Conservation (phyloP, 92 coral and sea anemone species). For the Actinostola sp. region DNA sequence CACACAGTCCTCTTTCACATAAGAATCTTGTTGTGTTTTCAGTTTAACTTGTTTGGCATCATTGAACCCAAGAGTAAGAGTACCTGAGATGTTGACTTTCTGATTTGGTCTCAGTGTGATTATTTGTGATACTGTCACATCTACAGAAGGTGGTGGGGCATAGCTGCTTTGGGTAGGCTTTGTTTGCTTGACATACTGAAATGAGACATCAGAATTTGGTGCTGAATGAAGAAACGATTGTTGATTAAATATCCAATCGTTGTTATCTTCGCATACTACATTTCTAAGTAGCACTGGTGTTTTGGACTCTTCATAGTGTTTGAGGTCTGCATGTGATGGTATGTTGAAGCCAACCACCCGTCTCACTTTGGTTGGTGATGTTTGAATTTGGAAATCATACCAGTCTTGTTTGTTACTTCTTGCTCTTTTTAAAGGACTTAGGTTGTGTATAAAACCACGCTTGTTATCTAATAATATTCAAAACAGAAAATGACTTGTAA, state of each 20-base stretch:
- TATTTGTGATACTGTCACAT: conserved; percentile 40
- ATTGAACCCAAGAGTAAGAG: conserved; percentile 45
- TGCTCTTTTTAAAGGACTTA: conserved; percentile 30
- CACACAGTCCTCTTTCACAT: conserved; percentile 68
- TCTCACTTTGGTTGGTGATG: conserved; percentile 47
- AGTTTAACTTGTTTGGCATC: conserved; percentile 48
- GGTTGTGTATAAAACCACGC: conserved; percentile 35
- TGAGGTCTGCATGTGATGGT: conserved; percentile 38
- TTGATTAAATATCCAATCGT: conserved; percentile 52
- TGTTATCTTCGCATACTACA: conserved; percentile 31
- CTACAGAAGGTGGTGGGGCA: conserved; percentile 17
- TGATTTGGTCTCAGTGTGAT: conserved; percentile 52
- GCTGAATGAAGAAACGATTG: conserved; percentile 45
- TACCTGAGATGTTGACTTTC: conserved; percentile 53
- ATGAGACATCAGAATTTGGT: conserved; percentile 49
- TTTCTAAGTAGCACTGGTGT: conserved; percentile 55
- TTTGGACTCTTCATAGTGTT: conserved; percentile 55
- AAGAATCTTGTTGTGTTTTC: conserved; percentile 23
- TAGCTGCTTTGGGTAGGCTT: conserved; percentile 32
- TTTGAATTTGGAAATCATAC: conserved; percentile 67
- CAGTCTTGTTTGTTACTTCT: conserved; percentile 37
- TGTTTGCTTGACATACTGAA: conserved; percentile 28
- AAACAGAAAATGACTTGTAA: not conserved
- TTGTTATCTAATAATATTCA: not conserved
- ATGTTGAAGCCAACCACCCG: conserved; percentile 65